Conservation (phyloP, 2,888 invertebrate species). For the Lepidocyrtoides sp. region DNA sequence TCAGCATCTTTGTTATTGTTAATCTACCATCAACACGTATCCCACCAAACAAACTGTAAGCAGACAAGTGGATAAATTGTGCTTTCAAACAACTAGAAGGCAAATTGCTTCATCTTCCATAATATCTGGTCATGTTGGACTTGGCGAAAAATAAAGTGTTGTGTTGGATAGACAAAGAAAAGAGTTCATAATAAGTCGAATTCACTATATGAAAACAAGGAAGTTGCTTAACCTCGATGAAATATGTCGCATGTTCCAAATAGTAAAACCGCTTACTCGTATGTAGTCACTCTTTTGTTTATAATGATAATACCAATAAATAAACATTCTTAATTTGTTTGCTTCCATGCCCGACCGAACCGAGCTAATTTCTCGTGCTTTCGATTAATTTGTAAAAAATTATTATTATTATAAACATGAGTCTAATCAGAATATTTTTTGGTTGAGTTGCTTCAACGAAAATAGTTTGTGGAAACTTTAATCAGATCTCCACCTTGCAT, state of each 20-base stretch:
- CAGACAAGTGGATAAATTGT: constrained; percentile 3
- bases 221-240: constrained; percentile 62
- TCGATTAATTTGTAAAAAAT: no score
- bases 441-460: no score
- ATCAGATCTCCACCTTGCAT: no score
- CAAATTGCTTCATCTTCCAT: neutral
- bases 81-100: neutral
- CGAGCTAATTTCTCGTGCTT: no score
- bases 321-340: neutral
- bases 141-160: neutral
- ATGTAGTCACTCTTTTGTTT: no score
- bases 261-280: neutral
- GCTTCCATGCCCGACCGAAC: neutral
- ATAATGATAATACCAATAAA: no score
- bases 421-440: no score
- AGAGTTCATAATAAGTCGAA: neutral
- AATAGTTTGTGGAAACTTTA: no score
- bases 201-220: constrained; percentile 2
- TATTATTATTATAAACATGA: no score
- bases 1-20: neutral
- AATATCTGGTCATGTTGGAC: neutral
- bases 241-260: no score
- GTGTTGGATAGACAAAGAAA: neutral
- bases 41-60: neutral
- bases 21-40: neutral